phyloP scores from a whole-genome alignment of 2,113 vertebrate genomes.

The Sphaerodactylus townsendi region DNA sequence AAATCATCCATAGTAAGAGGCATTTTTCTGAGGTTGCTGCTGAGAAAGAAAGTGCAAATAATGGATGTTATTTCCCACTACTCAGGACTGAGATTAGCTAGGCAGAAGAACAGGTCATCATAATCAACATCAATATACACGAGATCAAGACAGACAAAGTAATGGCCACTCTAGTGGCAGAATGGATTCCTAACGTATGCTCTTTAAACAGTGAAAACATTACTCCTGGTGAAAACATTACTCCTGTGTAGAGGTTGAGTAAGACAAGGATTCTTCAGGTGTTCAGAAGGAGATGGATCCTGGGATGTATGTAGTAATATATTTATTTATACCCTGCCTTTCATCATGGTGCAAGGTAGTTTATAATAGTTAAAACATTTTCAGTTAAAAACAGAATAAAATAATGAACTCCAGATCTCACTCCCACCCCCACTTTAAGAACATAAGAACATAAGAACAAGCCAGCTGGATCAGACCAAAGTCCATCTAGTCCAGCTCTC shows the following conservation, averaged over 20 bases:
- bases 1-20: slow-evolving; percentile 88
- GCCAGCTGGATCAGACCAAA: no score
- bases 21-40: slow-evolving; percentile 14
- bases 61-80: slow-evolving; percentile 74
- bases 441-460: no score
- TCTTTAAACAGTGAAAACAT: background rate
- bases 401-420: no score
- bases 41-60: background rate
- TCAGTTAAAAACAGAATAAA: no score
- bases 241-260: background rate
- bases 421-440: no score
- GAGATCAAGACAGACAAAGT: background rate
- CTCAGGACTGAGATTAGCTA: slow-evolving; percentile 26
- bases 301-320: no score
- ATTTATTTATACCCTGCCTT: no score
- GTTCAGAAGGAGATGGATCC: background rate
- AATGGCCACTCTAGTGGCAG: background rate
- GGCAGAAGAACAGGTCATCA: background rate
- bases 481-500: no score
- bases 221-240: background rate
- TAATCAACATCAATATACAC: background rate
- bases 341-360: no score
- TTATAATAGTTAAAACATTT: no score
- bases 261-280: background rate
- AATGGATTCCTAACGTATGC: background rate